These are phyloP conservation scores for Platygyra sinensis DNA, from an alignment of 64 coral and sea anemone genomes.

Conservation along the genomic window DNA sequence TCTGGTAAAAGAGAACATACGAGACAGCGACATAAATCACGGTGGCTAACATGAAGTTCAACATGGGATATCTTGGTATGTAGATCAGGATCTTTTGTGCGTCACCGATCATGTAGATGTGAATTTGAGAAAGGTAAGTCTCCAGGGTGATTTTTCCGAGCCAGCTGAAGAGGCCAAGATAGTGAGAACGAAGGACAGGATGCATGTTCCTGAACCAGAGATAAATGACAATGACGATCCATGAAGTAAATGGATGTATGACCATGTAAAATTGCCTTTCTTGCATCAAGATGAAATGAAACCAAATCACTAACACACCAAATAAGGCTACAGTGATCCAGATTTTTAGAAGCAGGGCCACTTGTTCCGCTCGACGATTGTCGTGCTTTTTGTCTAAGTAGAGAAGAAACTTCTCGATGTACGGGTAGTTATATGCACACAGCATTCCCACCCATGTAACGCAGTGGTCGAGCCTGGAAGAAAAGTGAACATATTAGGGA, in stretches of 20 bases:
- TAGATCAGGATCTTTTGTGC: constrained; percentile 77
- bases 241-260: constrained; percentile 85
- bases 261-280: constrained; percentile 73
- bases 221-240: constrained; percentile 79
- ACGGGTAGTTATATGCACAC: constrained; percentile 97
- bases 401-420: constrained; percentile 79
- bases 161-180: constrained; percentile 93
- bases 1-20: constrained; percentile 91
- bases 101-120: constrained; percentile 98
- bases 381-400: constrained; percentile 90
- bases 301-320: constrained; percentile 61
- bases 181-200: constrained; percentile 67
- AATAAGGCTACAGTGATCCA: constrained; percentile 55
- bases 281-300: constrained; percentile 70
- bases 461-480: constrained; percentile 82
- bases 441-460: constrained; percentile 96
- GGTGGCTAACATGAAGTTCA: constrained; percentile 90
- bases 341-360: constrained; percentile 66
- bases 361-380: background rate
- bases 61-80: constrained; percentile 86
- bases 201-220: constrained; percentile 87
- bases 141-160: constrained; percentile 94
- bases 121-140: constrained; percentile 95
- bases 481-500: background rate
- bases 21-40: constrained; percentile 79